Evolutionary conservation across 1,140 invertebrate genomes (phyloP).

Genomic region (Phortica variegata): DNA sequence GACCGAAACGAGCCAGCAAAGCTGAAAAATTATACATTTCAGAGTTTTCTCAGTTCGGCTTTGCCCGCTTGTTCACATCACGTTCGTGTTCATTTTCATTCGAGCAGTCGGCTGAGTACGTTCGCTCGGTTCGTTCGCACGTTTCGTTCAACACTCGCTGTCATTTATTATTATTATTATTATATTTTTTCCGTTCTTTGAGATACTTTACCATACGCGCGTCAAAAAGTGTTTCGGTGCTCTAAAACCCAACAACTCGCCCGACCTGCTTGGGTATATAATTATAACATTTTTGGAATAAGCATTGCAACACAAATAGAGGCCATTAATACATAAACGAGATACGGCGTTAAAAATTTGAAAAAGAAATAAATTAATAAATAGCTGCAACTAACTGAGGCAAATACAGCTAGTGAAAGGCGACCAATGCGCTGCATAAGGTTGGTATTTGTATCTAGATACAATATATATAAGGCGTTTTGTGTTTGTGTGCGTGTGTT

Average conservation of each 20-base stretch:
- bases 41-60: conserved; percentile 19
- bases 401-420: too few species aligned
- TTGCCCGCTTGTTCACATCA: conserved; percentile 36
- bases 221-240: conserved; percentile 2
- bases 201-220: too few species aligned
- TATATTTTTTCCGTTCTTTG: too few species aligned
- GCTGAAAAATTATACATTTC: too few species aligned
- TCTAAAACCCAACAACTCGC: conserved; percentile 5
- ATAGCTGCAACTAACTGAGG: too few species aligned
- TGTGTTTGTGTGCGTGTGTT: conserved; percentile 4
- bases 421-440: conserved; percentile 5
- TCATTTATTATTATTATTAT: too few species aligned
- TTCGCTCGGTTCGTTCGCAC: conserved; percentile 32
- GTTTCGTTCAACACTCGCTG: conserved; percentile 14
- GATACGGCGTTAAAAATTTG: too few species aligned
- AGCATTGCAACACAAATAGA: too few species aligned
- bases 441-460: conserved; percentile 24
- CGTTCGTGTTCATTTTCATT: conserved; percentile 46
- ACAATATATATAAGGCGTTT: conserved; percentile 29
- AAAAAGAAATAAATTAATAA: too few species aligned
- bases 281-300: conserved; percentile 3
- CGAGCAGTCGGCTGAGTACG: conserved; percentile 39
- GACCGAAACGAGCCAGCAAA: conserved; percentile 18
- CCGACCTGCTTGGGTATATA: conserved; percentile 1
- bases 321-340: too few species aligned